Evolutionary conservation across 2,797 vertebrate genomes (phyloP).

Genomic region (Xenops minutus): DNA sequence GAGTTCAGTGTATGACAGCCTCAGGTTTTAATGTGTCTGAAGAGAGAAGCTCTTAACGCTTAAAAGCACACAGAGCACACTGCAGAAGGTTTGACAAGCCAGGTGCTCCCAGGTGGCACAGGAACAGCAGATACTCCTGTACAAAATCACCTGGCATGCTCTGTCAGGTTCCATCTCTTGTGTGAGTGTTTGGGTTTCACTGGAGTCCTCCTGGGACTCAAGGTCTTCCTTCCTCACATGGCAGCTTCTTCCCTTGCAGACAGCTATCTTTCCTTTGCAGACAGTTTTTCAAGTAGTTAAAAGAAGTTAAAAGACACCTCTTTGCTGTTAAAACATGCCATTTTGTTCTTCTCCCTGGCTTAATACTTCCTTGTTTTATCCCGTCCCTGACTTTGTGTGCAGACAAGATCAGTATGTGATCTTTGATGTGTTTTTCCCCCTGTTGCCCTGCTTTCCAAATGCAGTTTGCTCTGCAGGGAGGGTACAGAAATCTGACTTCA

Average conservation of each 20-base stretch:
- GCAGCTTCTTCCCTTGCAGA: too few relatives aligned
- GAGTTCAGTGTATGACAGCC: rapidly evolving
- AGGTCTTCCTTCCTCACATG: rapidly evolving
- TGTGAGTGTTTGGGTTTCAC: too few relatives aligned
- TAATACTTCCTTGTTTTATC: neutral
- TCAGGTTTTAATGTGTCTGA: neutral
- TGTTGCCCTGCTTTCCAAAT: neutral
- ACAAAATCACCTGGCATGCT: rapidly evolving
- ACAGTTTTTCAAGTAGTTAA: rapidly evolving
- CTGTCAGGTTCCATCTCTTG: rapidly evolving
- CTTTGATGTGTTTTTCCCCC: neutral
- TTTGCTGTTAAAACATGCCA: rapidly evolving
- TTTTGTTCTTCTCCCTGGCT: neutral
- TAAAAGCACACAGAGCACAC: rapidly evolving
- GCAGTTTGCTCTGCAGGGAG: neutral
- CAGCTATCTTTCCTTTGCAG: neutral
- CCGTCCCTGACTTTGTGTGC: neutral
- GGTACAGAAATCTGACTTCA: neutral
- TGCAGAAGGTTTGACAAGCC: neutral
- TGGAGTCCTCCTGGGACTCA: neutral
- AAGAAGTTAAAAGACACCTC: neutral
- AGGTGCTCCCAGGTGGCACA: neutral
- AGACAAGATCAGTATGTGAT: neutral
- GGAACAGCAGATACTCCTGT: rapidly evolving
- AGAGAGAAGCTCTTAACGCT: rapidly evolving